These are phyloP conservation scores for Porites rus DNA, from an alignment of 92 coral and sea anemone genomes.

Conservation along the genomic window DNA sequence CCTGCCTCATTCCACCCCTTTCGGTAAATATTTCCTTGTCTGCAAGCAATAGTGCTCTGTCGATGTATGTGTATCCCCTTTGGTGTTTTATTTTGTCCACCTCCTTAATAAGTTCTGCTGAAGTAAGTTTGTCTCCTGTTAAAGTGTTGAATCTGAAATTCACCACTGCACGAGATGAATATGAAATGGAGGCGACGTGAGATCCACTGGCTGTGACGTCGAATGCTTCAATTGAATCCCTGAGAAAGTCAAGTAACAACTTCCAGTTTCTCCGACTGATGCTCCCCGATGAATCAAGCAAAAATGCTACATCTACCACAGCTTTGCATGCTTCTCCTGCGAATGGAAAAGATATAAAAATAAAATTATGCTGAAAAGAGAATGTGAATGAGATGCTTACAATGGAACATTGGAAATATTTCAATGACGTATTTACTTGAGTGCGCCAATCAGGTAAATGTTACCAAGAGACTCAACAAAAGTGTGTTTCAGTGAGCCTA, in stretches of 20 bases:
- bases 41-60: slow-evolving; percentile 68
- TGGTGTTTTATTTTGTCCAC: slow-evolving; percentile 70
- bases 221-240: slow-evolving; percentile 50
- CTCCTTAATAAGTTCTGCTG: slow-evolving; percentile 32
- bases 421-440: not conserved
- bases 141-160: slow-evolving; percentile 74
- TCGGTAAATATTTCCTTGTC: slow-evolving; percentile 68
- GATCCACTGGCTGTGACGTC: slow-evolving; percentile 77
- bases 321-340: slow-evolving; percentile 59
- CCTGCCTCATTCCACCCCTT: slow-evolving; percentile 78
- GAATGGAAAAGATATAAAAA: not conserved
- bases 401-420: too few species aligned
- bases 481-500: too few species aligned
- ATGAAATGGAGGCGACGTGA: slow-evolving; percentile 73
- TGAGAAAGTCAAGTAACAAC: slow-evolving; percentile 53
- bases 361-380: not conserved
- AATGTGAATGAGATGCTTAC: not conserved
- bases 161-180: slow-evolving; percentile 64
- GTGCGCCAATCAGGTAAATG: too few species aligned
- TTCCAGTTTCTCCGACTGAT: slow-evolving; percentile 66
- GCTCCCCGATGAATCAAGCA: slow-evolving; percentile 81
- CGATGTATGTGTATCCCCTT: slow-evolving; percentile 74
- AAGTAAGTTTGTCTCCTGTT: slow-evolving; percentile 60
- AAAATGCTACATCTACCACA: slow-evolving; percentile 68
- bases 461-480: too few species aligned